Evolutionary conservation across 2,113 vertebrate species (phyloP).

Genomic region (Arizona elegans): DNA sequence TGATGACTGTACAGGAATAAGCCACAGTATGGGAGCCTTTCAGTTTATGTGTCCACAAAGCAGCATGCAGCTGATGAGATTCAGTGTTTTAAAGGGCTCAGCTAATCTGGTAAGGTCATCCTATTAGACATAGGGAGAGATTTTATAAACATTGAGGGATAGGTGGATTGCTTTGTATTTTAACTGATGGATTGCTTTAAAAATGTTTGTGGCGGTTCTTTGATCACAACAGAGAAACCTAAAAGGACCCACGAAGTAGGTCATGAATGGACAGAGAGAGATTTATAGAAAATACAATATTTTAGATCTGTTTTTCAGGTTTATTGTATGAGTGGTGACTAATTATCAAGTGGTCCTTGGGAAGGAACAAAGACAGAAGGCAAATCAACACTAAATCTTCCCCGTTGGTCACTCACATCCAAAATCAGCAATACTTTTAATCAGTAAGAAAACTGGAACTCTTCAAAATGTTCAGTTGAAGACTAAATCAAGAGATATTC

Average conservation of each 20-base stretch:
- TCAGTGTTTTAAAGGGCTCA: not conserved
- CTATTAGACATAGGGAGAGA: not conserved
- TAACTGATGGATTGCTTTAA: not conserved
- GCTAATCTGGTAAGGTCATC: not conserved
- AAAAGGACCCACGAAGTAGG: not conserved
- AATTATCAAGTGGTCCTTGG: not conserved
- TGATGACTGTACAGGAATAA: not conserved
- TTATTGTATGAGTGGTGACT: not conserved
- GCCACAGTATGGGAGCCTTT: not conserved
- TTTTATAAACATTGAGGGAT: not conserved
- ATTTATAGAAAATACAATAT: not conserved
- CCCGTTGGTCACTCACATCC: not conserved
- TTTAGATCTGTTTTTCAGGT: not conserved
- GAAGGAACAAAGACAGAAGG: not conserved
- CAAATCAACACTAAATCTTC: not conserved
- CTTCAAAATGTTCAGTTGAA: not conserved
- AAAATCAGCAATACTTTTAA: not conserved
- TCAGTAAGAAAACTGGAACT: not conserved
- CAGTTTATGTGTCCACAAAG: not conserved
- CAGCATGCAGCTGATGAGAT: not conserved
- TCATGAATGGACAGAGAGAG: not conserved
- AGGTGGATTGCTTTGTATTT: not conserved
- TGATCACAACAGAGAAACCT: not conserved
- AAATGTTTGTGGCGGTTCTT: not conserved
- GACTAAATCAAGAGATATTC: not conserved